Conservation (phyloP, 1,140 invertebrate genomes). For the Eupristina koningsbergeri region DNA sequence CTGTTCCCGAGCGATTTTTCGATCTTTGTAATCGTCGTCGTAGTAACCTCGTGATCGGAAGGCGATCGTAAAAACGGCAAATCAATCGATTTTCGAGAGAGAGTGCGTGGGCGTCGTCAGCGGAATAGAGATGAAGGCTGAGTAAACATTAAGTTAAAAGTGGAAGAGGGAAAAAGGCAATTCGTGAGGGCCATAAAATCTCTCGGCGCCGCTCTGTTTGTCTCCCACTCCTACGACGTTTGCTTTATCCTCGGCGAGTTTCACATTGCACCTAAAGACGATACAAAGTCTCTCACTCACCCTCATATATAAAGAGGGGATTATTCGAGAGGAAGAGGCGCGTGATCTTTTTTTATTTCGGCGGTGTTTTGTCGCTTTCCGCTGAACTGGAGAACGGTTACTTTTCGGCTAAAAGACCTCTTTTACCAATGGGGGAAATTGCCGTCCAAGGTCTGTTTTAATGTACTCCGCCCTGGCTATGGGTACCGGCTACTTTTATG, state of each 20-base stretch:
- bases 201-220: constrained; percentile 33
- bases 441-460: constrained; percentile 34
- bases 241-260: constrained; percentile 52
- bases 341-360: background rate
- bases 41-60: background rate
- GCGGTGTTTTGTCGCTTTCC: background rate
- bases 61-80: constrained; percentile 34
- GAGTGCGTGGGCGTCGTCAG: no score
- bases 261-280: constrained; percentile 32
- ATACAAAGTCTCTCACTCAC: background rate
- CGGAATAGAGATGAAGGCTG: constrained; percentile 43
- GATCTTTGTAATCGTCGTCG: background rate
- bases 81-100: constrained; percentile 39
- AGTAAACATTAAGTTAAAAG: constrained; percentile 51
- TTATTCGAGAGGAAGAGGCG: constrained; percentile 5
- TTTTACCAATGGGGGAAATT: background rate
- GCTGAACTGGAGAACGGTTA: background rate
- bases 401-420: background rate
- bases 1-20: constrained; percentile 18
- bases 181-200: constrained; percentile 55
- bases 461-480: constrained; percentile 4
- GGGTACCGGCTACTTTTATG: constrained; percentile 21
- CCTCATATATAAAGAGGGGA: constrained; percentile 15
- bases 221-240: constrained; percentile 44
- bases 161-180: constrained; percentile 44